Base-by-base conservation (phyloP, 2,797 vertebrate genomes). In the Typhlichthys subterraneus region DNA sequence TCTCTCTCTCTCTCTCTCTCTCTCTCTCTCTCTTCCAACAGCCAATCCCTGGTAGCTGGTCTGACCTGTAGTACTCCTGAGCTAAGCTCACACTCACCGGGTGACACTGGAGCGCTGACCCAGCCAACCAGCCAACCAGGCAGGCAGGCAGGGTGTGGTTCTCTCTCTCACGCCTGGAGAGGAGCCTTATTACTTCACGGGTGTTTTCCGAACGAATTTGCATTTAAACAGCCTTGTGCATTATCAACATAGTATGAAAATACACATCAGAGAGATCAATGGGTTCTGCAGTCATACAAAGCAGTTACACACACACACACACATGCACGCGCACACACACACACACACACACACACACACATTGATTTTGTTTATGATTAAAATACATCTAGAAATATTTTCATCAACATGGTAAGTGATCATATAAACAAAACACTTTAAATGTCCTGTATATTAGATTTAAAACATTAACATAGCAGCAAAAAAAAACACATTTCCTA, bases 61-160 rank as follows among this genome's bases (percentile, higher is more conserved):
- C 75, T 8, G 76, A 90, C 89, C 2, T 65, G 88, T 84, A 76
- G 58, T 77, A 61, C 6, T 53, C 74, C 69, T 89, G 79, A 19
- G 8, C 76, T 84, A 81, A 72, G 79, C 62, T 76, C 73, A 77
- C 77, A 47, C 51, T 49, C 8, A 65, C 66, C 79, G 80, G 70
- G 77, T 84, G 82, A 82, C 69, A 51, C 79, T 13, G 33, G 38
- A 33, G 48, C 54, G 11, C 60, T 31, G 13, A 48, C 60, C 51
- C 57, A 47, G 13, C 64, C 48, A 59, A 1, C 1, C 19, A 23
- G 19, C 19, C 19, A 23, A 23, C 19, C 19, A 19, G 17, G 17
- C 17, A 19, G 17, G 1, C 17, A 19, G 19, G 3, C 4, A 52
- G 64, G 82, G 79, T 2, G 79, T 76, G 69, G 76, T 70, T 13